phyloP scores from a whole-genome alignment of 2,113 vertebrate genomes.

The Saguinus imperator region DNA sequence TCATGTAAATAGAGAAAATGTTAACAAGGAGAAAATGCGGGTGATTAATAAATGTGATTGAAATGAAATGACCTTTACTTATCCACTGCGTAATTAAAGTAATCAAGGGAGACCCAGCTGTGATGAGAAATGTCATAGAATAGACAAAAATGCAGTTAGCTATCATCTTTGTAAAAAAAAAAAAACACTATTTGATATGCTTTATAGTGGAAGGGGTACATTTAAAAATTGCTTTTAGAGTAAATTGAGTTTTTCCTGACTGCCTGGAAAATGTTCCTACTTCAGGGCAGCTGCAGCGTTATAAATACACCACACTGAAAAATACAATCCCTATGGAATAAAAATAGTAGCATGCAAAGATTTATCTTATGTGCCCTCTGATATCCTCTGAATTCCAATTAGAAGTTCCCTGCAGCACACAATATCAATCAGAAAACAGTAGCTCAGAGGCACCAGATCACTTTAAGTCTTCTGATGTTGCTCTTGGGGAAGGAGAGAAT shows the following conservation, averaged over 20 bases:
- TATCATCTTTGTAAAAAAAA: not conserved
- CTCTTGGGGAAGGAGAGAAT: not conserved
- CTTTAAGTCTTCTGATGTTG: not conserved
- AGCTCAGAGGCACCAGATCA: not conserved
- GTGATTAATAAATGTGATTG: slow-evolving; percentile 60
- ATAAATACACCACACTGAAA: not conserved
- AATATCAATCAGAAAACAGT: not conserved
- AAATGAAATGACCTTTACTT: slow-evolving; percentile 71
- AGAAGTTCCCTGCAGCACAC: not conserved
- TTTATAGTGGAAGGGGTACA: not conserved
- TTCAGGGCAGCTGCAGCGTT: not conserved
- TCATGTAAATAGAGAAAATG: slow-evolving; percentile 42
- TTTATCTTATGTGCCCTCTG: not conserved
- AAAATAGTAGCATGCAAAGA: not conserved
- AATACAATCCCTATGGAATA: not conserved
- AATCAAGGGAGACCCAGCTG: slow-evolving; percentile 60
- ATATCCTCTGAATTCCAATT: not conserved
- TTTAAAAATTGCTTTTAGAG: not conserved
- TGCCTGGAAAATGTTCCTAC: not conserved
- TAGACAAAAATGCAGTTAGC: not conserved
- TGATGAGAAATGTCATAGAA: slow-evolving; percentile 34
- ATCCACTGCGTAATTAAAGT: slow-evolving; percentile 59
- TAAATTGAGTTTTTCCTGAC: not conserved
- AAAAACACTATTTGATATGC: not conserved
- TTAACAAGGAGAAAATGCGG: slow-evolving; percentile 56